phyloP scores from a whole-genome alignment of 2,113 vertebrate genomes.

The Caloenas nicobarica region DNA sequence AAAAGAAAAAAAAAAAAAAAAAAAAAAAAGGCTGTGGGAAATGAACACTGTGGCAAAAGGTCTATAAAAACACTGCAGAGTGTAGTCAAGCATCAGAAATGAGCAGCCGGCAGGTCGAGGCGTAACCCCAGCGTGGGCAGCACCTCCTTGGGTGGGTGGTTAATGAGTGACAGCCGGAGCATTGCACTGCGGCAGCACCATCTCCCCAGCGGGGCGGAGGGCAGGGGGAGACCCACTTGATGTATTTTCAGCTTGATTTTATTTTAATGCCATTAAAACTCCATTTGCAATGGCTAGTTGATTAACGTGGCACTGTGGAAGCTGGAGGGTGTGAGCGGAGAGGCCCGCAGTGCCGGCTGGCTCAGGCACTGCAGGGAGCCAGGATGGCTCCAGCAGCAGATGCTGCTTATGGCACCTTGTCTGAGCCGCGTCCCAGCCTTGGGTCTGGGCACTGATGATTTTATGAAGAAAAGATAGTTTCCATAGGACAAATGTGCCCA shows the following conservation, averaged over 20 bases:
- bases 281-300: not conserved
- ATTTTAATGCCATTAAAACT: not conserved
- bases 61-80: not conserved
- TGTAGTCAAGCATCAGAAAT: conserved; percentile 42
- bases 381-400: fast-evolving
- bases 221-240: not conserved
- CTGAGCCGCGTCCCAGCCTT: not conserved
- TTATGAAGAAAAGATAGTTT: not conserved
- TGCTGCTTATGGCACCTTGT: not conserved
- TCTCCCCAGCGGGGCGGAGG: not conserved
- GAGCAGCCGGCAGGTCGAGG: not conserved
- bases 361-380: fast-evolving
- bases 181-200: not conserved
- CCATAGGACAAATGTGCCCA: not conserved
- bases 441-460: not conserved
- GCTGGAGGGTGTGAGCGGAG: not conserved
- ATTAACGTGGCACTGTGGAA: not conserved
- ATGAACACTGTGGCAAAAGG: not conserved
- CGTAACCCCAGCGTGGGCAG: not conserved
- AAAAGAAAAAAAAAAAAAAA: too few relatives aligned
- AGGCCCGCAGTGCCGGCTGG: not conserved
- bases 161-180: conserved; percentile 9
- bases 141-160: not conserved
- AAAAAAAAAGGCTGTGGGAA: not conserved
- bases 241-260: not conserved